A percentile compares a stretch with the other conserved stretches of the same genome.
These are phyloP conservation scores for Acrocephalus scirpaceus DNA, from an alignment of 2,797 vertebrate species.

Conservation along the genomic window DNA sequence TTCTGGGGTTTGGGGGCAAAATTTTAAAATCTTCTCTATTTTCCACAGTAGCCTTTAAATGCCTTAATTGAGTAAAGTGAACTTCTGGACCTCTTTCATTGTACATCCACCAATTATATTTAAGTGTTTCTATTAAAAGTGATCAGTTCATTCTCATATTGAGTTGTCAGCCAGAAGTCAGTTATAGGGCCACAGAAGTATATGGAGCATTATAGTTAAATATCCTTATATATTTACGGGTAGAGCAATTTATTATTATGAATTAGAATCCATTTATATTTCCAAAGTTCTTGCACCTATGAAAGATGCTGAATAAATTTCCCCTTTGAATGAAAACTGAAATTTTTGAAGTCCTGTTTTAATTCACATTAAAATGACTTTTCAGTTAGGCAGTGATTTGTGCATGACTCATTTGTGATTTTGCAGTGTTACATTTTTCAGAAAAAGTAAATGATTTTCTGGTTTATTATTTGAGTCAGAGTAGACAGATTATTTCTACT, in stretches of 20 bases:
- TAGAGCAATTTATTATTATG: background rate
- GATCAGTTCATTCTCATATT: background rate
- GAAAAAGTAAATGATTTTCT: constrained; percentile 6
- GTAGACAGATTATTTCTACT: background rate
- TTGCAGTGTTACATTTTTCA: background rate
- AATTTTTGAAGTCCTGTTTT: background rate
- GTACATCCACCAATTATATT: background rate
- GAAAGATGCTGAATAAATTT: background rate
- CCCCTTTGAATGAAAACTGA: background rate
- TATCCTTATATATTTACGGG: background rate
- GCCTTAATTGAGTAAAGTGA: background rate
- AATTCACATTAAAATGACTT: background rate
- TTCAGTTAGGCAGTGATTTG: background rate
- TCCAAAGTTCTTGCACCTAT: background rate
- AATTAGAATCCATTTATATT: background rate
- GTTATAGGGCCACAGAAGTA: background rate
- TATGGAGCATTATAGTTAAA: background rate
- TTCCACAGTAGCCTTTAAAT: background rate
- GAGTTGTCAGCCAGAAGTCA: background rate
- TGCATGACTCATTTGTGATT: background rate
- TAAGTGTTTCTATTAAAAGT: background rate
- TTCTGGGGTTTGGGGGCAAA: background rate
- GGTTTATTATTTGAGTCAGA: background rate
- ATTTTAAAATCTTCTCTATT: background rate
- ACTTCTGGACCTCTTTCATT: background rate